Evolutionary conservation across 2,113 vertebrate genomes (phyloP).

Genomic region (Lutjanus erythropterus): DNA sequence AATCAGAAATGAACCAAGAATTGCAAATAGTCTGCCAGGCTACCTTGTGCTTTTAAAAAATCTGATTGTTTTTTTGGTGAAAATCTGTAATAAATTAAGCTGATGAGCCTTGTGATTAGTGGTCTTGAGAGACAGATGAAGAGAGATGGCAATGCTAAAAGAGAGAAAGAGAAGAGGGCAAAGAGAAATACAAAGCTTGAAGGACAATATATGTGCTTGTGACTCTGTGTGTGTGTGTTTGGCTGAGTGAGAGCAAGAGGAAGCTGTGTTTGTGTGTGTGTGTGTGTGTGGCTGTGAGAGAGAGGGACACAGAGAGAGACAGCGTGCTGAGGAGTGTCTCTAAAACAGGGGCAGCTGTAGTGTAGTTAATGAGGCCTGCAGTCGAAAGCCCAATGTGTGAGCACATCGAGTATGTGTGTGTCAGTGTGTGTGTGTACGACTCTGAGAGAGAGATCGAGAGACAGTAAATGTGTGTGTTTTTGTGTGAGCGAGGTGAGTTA

Average conservation of each 20-base stretch:
- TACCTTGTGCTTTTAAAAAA: too few species aligned
- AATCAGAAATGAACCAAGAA: too few species aligned
- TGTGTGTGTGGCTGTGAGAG: slow-evolving; percentile 23
- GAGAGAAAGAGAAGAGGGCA: slow-evolving; percentile 11
- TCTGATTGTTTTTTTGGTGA: background rate
- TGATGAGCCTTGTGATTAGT: slow-evolving; percentile 4
- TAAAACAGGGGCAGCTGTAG: slow-evolving; percentile 81
- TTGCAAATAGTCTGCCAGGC: too few species aligned
- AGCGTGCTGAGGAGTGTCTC: slow-evolving; percentile 75
- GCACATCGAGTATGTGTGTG: slow-evolving; percentile 41
- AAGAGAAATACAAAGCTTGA: slow-evolving; percentile 53
- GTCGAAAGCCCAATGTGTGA: slow-evolving; percentile 74
- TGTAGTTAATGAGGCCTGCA: slow-evolving; percentile 84
- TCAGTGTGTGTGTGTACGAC: slow-evolving; percentile 30
- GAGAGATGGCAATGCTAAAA: slow-evolving; percentile 26
- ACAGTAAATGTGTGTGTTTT: slow-evolving; percentile 70
- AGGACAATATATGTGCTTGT: slow-evolving; percentile 57
- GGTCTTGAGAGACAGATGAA: slow-evolving; percentile 10
- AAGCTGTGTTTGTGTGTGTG: slow-evolving; percentile 14
- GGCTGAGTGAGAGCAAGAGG: slow-evolving; percentile 30
- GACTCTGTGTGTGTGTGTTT: slow-evolving; percentile 46
- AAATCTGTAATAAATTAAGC: background rate
- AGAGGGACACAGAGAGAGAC: slow-evolving; percentile 58
- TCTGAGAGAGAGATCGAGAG: slow-evolving; percentile 27
- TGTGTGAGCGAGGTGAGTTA: slow-evolving; percentile 73